Evolutionary conservation across 2,888 invertebrate genomes (phyloP), one percentile per base, ranked within the genome.

Genomic region (Brachynemurus nebulosus): DNA sequence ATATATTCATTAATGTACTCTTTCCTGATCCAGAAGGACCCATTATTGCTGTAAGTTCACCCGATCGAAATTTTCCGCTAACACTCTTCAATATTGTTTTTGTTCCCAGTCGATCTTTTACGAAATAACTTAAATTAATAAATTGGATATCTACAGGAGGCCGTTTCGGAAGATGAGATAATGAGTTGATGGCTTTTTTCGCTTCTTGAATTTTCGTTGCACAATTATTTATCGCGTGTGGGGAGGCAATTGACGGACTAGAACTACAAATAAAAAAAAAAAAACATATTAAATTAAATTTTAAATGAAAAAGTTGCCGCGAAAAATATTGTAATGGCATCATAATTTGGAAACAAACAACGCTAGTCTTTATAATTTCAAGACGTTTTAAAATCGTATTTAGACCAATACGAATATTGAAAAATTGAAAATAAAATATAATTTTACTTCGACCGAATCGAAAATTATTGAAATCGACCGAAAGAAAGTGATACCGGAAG

Each of bases 41-140:
- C 92, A 95, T 92, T 47, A 95, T 92, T 21, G 91, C 93, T 1
- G 91, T 90, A 53, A 95, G 69, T 59, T 92, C 88, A n/a, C 93
- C 89, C 48, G 86, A 86, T 53, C 76, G 73, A 62, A 92, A 90
- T 58, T 82, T 82, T 7, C 95, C 95, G 56, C 84, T 86, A 45
- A 95, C 81, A 54, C 83, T 78, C 67, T 90, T 91, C 53, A 91
- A 68, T 55, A 92, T 80, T 11, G 86, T 83, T 64, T 92, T 92
- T 62, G 81, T 83, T 6, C 86, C 86, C n/a, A n/a, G n/a, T 51
- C 81, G 72, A 60, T 78, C 74, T 50, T 83, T 70, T 42, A 93
- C 88, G 12, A 86, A 86, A 67, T 91, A 93, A 39, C 85, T 84
- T 48, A 93, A 73, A 59, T 90, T 81, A 49, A 75, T 74, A 67